A percentile compares a stretch with the other conserved stretches of the same genome.
These are phyloP conservation scores for Anas platyrhynchos DNA, from an alignment of 2,113 vertebrate species.

Conservation along the genomic window DNA sequence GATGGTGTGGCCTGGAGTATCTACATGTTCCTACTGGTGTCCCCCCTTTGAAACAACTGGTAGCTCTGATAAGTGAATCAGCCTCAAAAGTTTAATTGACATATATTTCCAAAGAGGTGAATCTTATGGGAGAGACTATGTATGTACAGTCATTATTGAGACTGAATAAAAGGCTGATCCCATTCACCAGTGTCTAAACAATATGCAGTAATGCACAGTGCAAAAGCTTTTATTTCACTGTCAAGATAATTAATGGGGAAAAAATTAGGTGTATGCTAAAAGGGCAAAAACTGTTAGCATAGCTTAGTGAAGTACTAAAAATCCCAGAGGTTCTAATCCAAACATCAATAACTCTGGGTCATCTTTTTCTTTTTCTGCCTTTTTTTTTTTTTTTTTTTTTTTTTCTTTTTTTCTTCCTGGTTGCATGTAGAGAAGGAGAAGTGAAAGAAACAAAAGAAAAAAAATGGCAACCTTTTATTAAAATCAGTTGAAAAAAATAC, in stretches of 20 bases:
- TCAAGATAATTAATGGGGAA: neutral
- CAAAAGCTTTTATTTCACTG: neutral
- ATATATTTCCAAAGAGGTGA: neutral
- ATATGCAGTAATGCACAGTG: rapidly evolving
- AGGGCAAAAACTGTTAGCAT: neutral
- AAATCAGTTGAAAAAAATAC: neutral
- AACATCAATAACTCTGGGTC: neutral
- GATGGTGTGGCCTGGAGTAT: neutral
- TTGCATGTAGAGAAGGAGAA: neutral
- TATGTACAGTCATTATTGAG: neutral
- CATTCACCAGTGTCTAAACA: neutral
- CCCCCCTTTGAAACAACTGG: neutral
- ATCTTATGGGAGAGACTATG: neutral
- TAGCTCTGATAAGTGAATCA: neutral
- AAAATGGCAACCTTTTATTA: rapidly evolving
- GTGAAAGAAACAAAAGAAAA: rapidly evolving
- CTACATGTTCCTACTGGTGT: neutral
- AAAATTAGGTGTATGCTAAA: neutral
- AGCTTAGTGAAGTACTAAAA: neutral
- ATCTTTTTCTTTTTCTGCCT: rapidly evolving
- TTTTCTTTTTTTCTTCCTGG: no score
- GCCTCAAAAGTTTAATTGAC: neutral
- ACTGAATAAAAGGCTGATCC: neutral
- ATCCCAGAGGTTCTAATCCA: neutral
- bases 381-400: neutral